Percentiles rank a stretch among this genome's conserved stretches.
Conservation (phyloP, 2,797 vertebrate genomes). For the Cephalopachus bancanus region DNA sequence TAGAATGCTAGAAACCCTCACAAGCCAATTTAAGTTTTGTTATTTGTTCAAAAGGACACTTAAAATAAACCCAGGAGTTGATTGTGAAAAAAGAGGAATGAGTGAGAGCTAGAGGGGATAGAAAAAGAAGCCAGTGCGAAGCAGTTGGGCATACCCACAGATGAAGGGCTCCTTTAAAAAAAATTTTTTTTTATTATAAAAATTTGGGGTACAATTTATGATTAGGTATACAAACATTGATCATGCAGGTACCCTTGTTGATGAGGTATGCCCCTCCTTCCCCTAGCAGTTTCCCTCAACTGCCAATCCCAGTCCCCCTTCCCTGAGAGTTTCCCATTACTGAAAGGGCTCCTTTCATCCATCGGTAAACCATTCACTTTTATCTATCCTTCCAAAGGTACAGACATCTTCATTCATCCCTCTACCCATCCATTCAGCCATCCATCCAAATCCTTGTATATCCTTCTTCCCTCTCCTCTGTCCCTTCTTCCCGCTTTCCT, state of each 20-base stretch:
- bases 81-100: slow-evolving; percentile 79
- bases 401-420: neutral
- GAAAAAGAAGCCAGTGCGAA: slow-evolving; percentile 40
- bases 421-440: neutral
- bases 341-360: neutral
- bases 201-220: too few relatives aligned
- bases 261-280: too few relatives aligned
- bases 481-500: neutral
- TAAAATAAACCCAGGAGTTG: slow-evolving; percentile 85
- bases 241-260: too few relatives aligned
- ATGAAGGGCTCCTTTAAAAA: neutral
- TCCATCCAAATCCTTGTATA: neutral
- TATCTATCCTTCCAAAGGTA: neutral
- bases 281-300: too few relatives aligned
- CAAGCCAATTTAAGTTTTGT: slow-evolving; percentile 87
- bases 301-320: too few relatives aligned
- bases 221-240: too few relatives aligned
- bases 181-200: too few relatives aligned
- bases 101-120: slow-evolving; percentile 52
- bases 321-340: too few relatives aligned
- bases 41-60: slow-evolving; percentile 88
- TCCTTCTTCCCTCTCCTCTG: neutral
- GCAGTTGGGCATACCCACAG: neutral
- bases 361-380: neutral
- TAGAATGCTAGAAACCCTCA: slow-evolving; percentile 88